Conservation (phyloP, 2,888 invertebrate species). For the Leptura quadrifasciata region DNA sequence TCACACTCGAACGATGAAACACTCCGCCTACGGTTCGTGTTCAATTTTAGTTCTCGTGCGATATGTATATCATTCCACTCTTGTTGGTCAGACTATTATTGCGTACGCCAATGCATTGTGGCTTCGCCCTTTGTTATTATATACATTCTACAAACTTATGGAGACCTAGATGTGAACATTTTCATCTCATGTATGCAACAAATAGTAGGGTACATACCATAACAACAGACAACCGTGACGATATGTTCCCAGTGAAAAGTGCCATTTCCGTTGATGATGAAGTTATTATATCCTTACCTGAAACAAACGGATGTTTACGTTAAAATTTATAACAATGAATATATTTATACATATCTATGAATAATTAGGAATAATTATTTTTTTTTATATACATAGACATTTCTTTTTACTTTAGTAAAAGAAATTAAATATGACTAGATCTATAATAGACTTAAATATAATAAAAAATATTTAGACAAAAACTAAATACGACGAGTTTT, state of each 20-base stretch:
- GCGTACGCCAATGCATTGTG: neutral
- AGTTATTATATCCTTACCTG: conserved; percentile 20
- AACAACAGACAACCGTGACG: conserved; percentile 27
- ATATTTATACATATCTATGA: neutral
- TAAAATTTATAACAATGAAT: conserved; percentile 2
- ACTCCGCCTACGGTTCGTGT: no score
- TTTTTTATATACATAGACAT: no score
- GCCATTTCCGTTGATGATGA: conserved; percentile 5
- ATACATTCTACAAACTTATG: conserved; percentile 12
- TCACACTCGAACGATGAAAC: no score
- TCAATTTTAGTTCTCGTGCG: no score
- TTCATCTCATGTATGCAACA: conserved; percentile 22
- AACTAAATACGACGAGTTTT: no score
- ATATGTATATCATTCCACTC: no score
- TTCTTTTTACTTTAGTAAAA: no score
- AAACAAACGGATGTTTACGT: conserved; percentile 10
- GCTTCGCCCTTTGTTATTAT: neutral
- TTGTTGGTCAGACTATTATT: no score
- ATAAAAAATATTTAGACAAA: no score
- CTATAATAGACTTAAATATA: no score
- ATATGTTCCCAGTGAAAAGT: conserved; percentile 8
- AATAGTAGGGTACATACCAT: conserved; percentile 25
- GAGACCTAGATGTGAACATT: conserved; percentile 26
- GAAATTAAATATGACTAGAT: no score
- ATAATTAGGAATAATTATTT: neutral